These are phyloP conservation scores for Cephus cinctus DNA, from an alignment of 1,140 invertebrate genomes.

Conservation along the genomic window DNA sequence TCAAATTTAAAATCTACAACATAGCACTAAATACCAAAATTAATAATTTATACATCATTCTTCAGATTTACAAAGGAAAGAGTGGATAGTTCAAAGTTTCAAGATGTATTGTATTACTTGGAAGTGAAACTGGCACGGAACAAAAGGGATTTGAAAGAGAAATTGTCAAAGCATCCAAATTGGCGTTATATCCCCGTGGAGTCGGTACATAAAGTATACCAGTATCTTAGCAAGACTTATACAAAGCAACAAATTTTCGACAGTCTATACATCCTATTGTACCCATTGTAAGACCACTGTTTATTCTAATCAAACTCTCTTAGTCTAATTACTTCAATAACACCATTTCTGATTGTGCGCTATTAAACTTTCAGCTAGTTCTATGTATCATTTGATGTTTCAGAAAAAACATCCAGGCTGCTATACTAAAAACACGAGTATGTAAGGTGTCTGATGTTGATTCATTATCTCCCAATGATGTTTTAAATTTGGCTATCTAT, in stretches of 20 bases:
- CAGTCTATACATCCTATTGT: slow-evolving; percentile 58
- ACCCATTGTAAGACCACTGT: slow-evolving; percentile 55
- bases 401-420: slow-evolving; percentile 30
- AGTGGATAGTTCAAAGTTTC: slow-evolving; percentile 29
- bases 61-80: slow-evolving; percentile 20
- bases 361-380: slow-evolving; percentile 8
- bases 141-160: slow-evolving; percentile 34
- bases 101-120: slow-evolving; percentile 25
- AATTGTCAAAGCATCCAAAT: slow-evolving; percentile 55
- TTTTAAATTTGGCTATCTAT: slow-evolving; percentile 41
- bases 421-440: slow-evolving; percentile 20
- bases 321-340: slow-evolving; percentile 4
- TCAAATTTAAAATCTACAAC: slow-evolving; percentile 9
- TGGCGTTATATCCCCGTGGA: slow-evolving; percentile 56
- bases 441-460: slow-evolving; percentile 3
- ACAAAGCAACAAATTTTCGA: slow-evolving; percentile 53
- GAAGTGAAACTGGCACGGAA: slow-evolving; percentile 32
- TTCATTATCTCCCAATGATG: slow-evolving; percentile 20
- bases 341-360: slow-evolving; percentile 2
- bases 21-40: slow-evolving; percentile 3
- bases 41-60: slow-evolving; percentile 14
- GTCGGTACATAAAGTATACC: slow-evolving; percentile 52
- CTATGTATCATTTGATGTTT: slow-evolving; percentile 27
- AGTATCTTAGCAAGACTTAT: slow-evolving; percentile 53
- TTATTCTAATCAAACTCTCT: not conserved